Base-by-base conservation (phyloP, 2,113 vertebrate genomes). In the Pristiophorus japonicus region DNA sequence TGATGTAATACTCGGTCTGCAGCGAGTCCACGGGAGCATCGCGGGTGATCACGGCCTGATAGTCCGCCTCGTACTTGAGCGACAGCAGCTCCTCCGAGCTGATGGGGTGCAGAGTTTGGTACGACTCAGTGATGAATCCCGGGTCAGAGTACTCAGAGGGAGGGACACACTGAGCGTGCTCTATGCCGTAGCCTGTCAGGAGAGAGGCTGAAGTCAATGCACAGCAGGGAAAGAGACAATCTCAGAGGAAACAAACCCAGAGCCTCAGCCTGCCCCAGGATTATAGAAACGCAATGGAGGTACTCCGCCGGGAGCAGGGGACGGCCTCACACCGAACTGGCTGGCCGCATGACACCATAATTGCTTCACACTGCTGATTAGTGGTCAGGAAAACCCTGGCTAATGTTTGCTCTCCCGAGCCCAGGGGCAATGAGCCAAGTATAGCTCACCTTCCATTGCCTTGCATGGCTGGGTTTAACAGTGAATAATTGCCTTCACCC, bases 81-180 rank as follows among this genome's bases (percentile, higher is more conserved):
- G 99, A 98, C 96, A 99, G 98, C 96, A 99, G 97, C 96, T 99
- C 99, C 97, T 99, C 99, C 0, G 99, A 99, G 97, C 99, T 99
- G 98, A 99, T 99, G 96, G 99, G 98, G 96, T 99, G 99, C 62
- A 99, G 98, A 0, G 99, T 99, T 98, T 99, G 99, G 97, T 99
- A 99, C 95, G 99, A 99, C 97, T 99, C 99, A 0, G 99, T 99
- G 97, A 99, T 99, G 97, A 99, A 99, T 97, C 99, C 99, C 42
- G 99, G 99, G 97, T 99, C 99, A 0, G 99, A 99, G 97, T 99
- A 99, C 96, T 99, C 99, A 0, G 99, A 99, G 34, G 99, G 99
- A 92, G 99, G 99, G 73, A 99, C 99, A 0, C 99, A 99, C 97
- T 99, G 99, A 14, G 99, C 99, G 12, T 99, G 99, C 97, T 99